phyloP scores from a whole-genome alignment of 2,888 invertebrate species.

The Mechanitis messenoides region DNA sequence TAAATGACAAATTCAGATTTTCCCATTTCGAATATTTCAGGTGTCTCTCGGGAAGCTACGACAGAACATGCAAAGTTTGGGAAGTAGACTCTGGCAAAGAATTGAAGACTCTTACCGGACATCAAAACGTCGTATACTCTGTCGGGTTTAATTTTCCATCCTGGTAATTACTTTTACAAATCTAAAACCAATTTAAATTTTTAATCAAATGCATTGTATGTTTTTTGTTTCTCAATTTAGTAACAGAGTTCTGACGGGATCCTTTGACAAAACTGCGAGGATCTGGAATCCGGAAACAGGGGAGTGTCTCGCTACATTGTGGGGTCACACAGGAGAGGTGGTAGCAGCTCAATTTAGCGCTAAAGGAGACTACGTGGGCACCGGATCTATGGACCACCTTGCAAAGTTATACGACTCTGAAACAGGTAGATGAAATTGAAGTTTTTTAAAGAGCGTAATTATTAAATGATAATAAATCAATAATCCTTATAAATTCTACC shows the following conservation, averaged over 20 bases:
- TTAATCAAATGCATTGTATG: background rate
- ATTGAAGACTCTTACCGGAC: conserved; percentile 81
- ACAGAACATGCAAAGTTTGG: conserved; percentile 89
- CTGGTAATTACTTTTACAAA: conserved; percentile 73
- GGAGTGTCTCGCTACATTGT: conserved; percentile 80
- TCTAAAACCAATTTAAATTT: background rate
- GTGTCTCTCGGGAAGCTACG: conserved; percentile 89
- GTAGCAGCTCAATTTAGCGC: conserved; percentile 83
- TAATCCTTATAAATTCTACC: too few relatives aligned
- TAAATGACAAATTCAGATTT: background rate
- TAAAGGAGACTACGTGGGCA: conserved; percentile 79
- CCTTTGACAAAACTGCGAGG: conserved; percentile 87
- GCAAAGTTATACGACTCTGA: conserved; percentile 82
- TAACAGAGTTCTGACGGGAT: conserved; percentile 84
- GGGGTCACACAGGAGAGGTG: conserved; percentile 86
- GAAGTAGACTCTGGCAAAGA: conserved; percentile 82
- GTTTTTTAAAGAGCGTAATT: background rate
- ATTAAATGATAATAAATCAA: background rate
- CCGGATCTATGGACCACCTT: conserved; percentile 86
- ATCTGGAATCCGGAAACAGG: conserved; percentile 84
- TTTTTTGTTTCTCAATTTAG: conserved; percentile 51
- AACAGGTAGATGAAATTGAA: conserved; percentile 68
- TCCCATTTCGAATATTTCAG: conserved; percentile 47
- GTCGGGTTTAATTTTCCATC: conserved; percentile 86
- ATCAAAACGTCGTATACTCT: conserved; percentile 88